A percentile compares a stretch with the other conserved stretches of the same genome.
Evolutionary conservation across 2,888 invertebrate species (phyloP).

Genomic region (Apodemia duryi): DNA sequence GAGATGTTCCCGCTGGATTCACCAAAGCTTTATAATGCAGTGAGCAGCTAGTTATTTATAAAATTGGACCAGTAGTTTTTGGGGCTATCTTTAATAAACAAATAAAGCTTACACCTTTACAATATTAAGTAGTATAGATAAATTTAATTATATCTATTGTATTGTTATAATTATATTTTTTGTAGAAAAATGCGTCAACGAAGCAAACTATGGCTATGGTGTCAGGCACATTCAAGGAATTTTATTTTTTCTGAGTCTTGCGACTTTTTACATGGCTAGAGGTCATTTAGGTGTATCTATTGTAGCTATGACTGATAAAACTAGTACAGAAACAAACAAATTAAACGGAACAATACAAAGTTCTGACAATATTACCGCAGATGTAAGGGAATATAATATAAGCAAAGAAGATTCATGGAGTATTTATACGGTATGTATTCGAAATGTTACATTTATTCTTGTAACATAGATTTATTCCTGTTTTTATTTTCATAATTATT

Average conservation of each 20-base stretch:
- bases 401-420: slow-evolving; percentile 25
- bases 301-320: slow-evolving; percentile 47
- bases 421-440: slow-evolving; percentile 30
- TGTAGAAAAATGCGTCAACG: slow-evolving; percentile 18
- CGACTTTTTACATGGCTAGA: slow-evolving; percentile 39
- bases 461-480: too few species aligned
- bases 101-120: too few species aligned
- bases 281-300: slow-evolving; percentile 52
- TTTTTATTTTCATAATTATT: too few species aligned
- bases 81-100: too few species aligned
- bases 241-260: slow-evolving; percentile 39
- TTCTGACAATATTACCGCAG: not conserved
- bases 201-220: slow-evolving; percentile 43
- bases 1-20: too few species aligned
- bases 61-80: too few species aligned
- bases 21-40: too few species aligned
- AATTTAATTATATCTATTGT: too few species aligned
- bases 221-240: slow-evolving; percentile 46
- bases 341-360: not conserved
- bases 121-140: too few species aligned
- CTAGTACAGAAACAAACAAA: not conserved
- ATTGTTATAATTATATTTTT: not conserved
- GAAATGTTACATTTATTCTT: too few species aligned
- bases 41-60: too few species aligned
- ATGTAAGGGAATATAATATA: not conserved